Conservation (phyloP, 2,797 vertebrate species). For the Coregonus sp. region DNA sequence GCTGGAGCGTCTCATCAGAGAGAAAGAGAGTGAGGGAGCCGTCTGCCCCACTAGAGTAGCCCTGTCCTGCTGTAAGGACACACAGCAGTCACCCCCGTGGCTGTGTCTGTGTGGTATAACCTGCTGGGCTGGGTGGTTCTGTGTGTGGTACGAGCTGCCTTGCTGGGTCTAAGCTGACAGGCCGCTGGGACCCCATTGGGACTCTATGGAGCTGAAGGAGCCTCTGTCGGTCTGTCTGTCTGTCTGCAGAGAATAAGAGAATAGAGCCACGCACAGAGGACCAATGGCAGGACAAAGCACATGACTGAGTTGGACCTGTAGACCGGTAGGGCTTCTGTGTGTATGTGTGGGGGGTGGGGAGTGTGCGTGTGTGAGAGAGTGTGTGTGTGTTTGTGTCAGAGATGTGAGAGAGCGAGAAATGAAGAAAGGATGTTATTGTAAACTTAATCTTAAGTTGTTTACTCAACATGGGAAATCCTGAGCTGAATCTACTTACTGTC, state of each 20-base stretch:
- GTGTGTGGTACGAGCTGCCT: too few relatives aligned
- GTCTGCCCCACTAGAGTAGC: background rate
- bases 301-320: conserved; percentile 44
- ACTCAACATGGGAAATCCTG: too few relatives aligned
- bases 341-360: background rate
- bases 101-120: conserved; percentile 52
- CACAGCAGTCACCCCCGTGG: conserved; percentile 30
- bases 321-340: conserved; percentile 45
- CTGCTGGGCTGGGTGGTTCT: conserved; percentile 1
- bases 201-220: too few relatives aligned
- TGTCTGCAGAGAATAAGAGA: too few relatives aligned
- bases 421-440: too few relatives aligned
- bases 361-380: conserved; percentile 6
- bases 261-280: background rate
- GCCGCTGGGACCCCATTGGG: too few relatives aligned
- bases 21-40: conserved; percentile 27
- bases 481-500: background rate
- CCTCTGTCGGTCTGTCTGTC: too few relatives aligned
- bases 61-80: conserved; percentile 49
- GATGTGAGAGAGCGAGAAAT: too few relatives aligned
- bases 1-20: conserved; percentile 20
- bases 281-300: conserved; percentile 28
- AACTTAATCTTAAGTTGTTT: too few relatives aligned
- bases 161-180: too few relatives aligned
- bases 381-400: conserved; percentile 14